These are phyloP conservation scores for Phycodurus eques DNA, from an alignment of 2,113 vertebrate species.

Conservation along the genomic window DNA sequence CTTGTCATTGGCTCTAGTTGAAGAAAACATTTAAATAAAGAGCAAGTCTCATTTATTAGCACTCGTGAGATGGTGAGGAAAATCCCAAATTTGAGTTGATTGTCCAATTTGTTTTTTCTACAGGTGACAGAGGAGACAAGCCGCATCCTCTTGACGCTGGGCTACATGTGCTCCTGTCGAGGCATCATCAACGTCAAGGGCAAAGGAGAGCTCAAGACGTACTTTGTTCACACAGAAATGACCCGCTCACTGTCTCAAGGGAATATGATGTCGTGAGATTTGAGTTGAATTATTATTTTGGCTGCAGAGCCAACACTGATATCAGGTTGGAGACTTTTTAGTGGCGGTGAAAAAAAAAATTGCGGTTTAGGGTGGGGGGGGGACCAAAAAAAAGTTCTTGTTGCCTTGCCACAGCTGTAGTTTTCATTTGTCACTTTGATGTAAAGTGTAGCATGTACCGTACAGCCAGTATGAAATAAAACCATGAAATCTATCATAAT, in stretches of 20 bases:
- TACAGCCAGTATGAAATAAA: slow-evolving; percentile 33
- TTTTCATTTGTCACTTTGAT: slow-evolving; percentile 54
- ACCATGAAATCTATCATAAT: slow-evolving; percentile 23
- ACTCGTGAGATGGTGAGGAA: slow-evolving; percentile 6
- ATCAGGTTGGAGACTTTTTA: slow-evolving; percentile 21
- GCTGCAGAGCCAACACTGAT: slow-evolving; percentile 16
- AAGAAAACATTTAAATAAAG: no score
- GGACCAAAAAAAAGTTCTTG: slow-evolving; percentile 23
- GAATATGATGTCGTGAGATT: slow-evolving; percentile 68
- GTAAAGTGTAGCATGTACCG: slow-evolving; percentile 56
- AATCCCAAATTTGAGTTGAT: background rate
- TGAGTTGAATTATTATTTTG: background rate
- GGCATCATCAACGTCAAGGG: slow-evolving; percentile 98
- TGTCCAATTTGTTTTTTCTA: slow-evolving; percentile 8
- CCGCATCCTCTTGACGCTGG: slow-evolving; percentile 81
- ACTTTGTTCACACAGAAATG: slow-evolving; percentile 96
- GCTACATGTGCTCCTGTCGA: slow-evolving; percentile 91
- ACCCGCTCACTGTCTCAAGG: slow-evolving; percentile 90
- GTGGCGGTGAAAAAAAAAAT: slow-evolving; percentile 7
- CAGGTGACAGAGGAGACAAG: slow-evolving; percentile 92
- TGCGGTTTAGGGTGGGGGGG: background rate
- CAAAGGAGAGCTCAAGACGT: slow-evolving; percentile 95
- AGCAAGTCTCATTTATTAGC: no score
- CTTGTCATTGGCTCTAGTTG: no score
- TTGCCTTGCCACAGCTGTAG: slow-evolving; percentile 47